Base-by-base conservation (phyloP, 2,113 vertebrate genomes). In the Typhlomys cinereus region DNA sequence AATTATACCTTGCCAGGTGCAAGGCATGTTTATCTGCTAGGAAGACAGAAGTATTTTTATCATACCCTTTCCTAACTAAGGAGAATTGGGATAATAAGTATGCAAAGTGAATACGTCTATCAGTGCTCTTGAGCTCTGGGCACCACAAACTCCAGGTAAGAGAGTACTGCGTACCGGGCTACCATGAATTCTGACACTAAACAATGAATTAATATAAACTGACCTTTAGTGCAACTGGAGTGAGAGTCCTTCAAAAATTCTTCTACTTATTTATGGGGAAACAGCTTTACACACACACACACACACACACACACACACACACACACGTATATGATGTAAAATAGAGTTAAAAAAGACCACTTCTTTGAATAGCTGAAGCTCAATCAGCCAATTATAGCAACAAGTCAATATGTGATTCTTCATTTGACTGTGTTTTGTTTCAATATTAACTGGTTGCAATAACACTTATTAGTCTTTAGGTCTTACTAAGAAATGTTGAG, bases 1-100 rank as follows among this genome's bases (percentile, higher is more conserved):
- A n/a, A 78, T 94, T 6, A 0, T 83, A 94, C 27, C 86, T 87
- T 75, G 83, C 96, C 97, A 97, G 97, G 97, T 98, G 97, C 91
- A 95, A 66, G 85, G 81, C 93, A 88, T 71, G 86, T 96, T 97
- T 95, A 94, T 93, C 94, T 95, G 94, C 76, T 93, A 13, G 92
- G 86, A 92, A 95, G 91, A 87, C 94, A 97, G 92, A 85, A 89
- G 73, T 73, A 92, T 88, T 85, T 93, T 93, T 94, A 88, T 73
- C 83, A 48, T 62, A 71, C 67, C 79, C 18, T 96, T 89, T 59
- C 50, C 9, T 62, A 88, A 96, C 95, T 95, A 96, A 71, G 73
- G 78, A 61, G 54, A 85, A 78, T 11, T 9, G 54, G 50, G 86
- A 97, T 79, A 91, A 89, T 85, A 86, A 88, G 71, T 64, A 95